Evolutionary conservation across 2,113 vertebrate genomes (phyloP).

Genomic region (Eleginops maclovinus): DNA sequence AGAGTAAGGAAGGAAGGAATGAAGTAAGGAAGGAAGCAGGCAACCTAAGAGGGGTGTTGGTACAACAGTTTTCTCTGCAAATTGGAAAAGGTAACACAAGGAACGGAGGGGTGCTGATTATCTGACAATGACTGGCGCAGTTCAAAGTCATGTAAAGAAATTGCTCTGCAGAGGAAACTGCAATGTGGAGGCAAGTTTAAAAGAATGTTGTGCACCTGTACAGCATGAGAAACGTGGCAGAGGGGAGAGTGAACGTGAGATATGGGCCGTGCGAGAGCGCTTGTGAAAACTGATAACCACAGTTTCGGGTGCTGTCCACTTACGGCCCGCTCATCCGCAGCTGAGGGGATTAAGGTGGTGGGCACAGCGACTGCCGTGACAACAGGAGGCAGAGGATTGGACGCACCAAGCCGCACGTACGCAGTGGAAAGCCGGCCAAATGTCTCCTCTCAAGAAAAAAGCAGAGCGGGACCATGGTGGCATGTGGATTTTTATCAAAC

Average conservation of each 20-base stretch:
- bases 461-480: conserved; percentile 34
- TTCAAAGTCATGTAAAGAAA: conserved; percentile 14
- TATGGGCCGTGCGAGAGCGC: conserved; percentile 21
- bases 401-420: conserved; percentile 73
- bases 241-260: conserved; percentile 5
- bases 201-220: neutral
- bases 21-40: conserved; percentile 49
- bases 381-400: conserved; percentile 65
- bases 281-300: conserved; percentile 48
- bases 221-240: neutral
- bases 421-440: conserved; percentile 69
- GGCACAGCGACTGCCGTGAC: conserved; percentile 66
- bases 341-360: conserved; percentile 72
- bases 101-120: conserved; percentile 8
- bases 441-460: conserved; percentile 67
- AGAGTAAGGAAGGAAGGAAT: conserved; percentile 66
- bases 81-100: conserved; percentile 45
- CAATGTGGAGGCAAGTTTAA: neutral
- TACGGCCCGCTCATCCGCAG: conserved; percentile 56
- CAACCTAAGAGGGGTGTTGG: conserved; percentile 64
- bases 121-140: neutral
- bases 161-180: conserved; percentile 17
- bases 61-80: conserved; percentile 42
- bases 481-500: conserved; percentile 32
- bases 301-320: conserved; percentile 64